phyloP scores from a whole-genome alignment of 1,140 invertebrate genomes.

The Dinoponera quadriceps region DNA sequence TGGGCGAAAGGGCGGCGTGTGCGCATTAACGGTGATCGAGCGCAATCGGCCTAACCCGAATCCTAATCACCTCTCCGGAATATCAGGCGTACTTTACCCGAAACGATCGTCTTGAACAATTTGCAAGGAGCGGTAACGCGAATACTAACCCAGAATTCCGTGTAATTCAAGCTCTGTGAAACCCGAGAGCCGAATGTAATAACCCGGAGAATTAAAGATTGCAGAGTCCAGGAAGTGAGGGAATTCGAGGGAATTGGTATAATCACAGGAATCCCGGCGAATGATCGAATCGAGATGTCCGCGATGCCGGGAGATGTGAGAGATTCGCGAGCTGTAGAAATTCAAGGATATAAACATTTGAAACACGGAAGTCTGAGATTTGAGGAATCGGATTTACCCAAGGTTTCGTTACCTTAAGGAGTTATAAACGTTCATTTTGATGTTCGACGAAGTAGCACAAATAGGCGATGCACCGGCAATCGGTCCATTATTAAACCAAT shows the following conservation, averaged over 20 bases:
- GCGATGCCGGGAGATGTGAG: no score
- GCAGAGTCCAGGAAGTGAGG: neutral
- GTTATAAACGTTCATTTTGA: no score
- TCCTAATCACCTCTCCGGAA: neutral
- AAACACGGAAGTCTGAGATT: no score
- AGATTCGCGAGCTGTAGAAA: no score
- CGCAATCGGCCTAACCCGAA: neutral
- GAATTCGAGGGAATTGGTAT: neutral
- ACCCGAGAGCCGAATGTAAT: neutral
- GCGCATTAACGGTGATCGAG: conserved; percentile 8
- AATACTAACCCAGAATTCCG: neutral
- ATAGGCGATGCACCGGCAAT: no score
- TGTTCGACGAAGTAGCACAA: no score
- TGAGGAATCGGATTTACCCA: no score
- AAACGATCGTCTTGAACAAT: neutral
- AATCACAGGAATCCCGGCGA: neutral
- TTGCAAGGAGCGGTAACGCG: neutral
- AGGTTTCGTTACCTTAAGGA: no score
- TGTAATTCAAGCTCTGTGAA: neutral
- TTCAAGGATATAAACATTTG: no score
- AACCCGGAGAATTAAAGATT: neutral
- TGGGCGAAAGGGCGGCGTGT: conserved; percentile 21
- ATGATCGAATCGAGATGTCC: neutral
- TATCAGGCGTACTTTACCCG: neutral
- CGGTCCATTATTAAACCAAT: neutral